These are phyloP conservation scores for Drosophila macrospina DNA, from an alignment of 2,888 invertebrate genomes.

Conservation along the genomic window DNA sequence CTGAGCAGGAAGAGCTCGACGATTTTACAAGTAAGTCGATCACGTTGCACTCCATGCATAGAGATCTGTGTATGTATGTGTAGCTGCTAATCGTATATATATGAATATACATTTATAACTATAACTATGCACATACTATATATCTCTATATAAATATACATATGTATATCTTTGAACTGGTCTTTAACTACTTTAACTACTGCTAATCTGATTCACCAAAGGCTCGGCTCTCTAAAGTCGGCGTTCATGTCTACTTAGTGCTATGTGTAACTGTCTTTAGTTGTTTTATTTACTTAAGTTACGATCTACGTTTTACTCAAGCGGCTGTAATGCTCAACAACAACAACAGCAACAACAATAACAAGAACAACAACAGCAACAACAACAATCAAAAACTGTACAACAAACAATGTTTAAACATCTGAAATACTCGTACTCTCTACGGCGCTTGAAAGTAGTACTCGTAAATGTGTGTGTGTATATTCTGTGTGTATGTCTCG, in stretches of 20 bases:
- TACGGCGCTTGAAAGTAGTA: constrained; percentile 61
- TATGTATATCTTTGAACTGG: constrained; percentile 41
- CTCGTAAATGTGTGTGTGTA: constrained; percentile 42
- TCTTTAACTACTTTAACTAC: constrained; percentile 45
- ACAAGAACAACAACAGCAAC: constrained; percentile 28
- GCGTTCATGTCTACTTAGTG: constrained; percentile 31
- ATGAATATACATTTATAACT: constrained; percentile 1
- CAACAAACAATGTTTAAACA: constrained; percentile 29
- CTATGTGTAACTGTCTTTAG: constrained; percentile 60
- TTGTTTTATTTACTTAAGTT: constrained; percentile 36
- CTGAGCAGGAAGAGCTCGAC: constrained; percentile 97
- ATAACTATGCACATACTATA: neutral
- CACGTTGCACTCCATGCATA: neutral
- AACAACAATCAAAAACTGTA: constrained; percentile 36
- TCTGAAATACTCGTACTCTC: constrained; percentile 28
- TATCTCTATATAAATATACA: constrained; percentile 28
- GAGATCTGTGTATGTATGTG: constrained; percentile 34
- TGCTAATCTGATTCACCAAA: constrained; percentile 41
- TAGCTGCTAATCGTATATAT: constrained; percentile 32
- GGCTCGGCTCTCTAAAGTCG: constrained; percentile 22
- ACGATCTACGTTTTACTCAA: constrained; percentile 37
- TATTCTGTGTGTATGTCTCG: constrained; percentile 44
- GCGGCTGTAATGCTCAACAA: constrained; percentile 36
- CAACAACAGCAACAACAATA: constrained; percentile 26
- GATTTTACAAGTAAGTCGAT: constrained; percentile 95